A percentile compares a stretch with the other conserved stretches of the same genome.
phyloP scores from a whole-genome alignment of 2,113 vertebrate species.

The Platanista minor region DNA sequence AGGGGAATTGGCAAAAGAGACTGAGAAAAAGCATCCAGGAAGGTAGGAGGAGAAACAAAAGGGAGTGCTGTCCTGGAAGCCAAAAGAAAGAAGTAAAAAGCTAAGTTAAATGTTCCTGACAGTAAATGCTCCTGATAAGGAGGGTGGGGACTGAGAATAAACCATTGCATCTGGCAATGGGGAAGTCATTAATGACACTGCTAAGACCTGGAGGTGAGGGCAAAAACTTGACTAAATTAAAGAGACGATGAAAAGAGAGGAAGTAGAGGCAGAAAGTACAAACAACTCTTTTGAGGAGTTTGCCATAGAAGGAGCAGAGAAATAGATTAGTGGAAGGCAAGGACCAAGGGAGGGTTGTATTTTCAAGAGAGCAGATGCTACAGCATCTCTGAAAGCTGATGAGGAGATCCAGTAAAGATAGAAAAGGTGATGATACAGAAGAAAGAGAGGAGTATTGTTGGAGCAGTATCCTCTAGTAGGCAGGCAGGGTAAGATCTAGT shows the following conservation, averaged over 20 bases:
- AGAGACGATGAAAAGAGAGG: not conserved
- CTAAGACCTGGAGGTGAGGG: not conserved
- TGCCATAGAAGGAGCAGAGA: not conserved
- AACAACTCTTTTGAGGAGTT: not conserved
- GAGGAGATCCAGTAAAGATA: not conserved
- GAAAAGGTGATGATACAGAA: not conserved
- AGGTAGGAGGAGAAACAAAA: not conserved
- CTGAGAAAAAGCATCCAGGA: not conserved
- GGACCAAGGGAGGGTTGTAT: not conserved
- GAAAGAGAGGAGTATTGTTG: not conserved
- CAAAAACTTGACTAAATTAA: not conserved
- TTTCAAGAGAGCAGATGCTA: not conserved
- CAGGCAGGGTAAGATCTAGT: not conserved
- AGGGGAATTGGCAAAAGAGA: not conserved
- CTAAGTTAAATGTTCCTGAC: not conserved
- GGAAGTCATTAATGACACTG: not conserved
- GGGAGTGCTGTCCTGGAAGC: not conserved
- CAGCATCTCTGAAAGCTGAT: not conserved
- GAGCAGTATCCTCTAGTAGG: not conserved
- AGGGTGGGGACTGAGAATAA: not conserved
- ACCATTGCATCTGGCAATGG: not conserved
- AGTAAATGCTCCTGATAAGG: not conserved
- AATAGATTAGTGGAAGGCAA: not conserved
- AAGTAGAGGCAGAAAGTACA: not conserved
- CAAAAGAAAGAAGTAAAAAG: not conserved